Percentiles rank a stretch among this genome's conserved stretches.
Evolutionary conservation across 2,797 vertebrate genomes (phyloP).

Genomic region (Dendrocincla tyrannina): DNA sequence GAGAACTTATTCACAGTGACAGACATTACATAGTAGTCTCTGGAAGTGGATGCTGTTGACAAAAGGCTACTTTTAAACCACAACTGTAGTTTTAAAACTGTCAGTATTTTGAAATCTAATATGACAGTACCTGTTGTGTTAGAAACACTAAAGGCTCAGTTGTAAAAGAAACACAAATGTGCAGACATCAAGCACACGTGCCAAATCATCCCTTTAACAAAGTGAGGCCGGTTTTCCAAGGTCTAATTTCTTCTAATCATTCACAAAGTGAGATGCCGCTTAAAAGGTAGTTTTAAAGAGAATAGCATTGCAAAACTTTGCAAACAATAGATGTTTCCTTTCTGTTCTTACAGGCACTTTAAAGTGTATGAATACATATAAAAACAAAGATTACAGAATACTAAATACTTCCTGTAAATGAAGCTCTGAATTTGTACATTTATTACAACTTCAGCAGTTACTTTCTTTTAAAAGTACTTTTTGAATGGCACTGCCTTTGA

Average conservation of each 20-base stretch:
- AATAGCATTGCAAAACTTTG: neutral
- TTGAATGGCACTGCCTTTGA: neutral
- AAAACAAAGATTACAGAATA: neutral
- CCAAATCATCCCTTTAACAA: neutral
- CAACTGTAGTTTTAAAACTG: neutral
- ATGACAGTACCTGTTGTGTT: neutral
- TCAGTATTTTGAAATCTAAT: neutral
- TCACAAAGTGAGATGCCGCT: neutral
- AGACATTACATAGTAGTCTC: neutral
- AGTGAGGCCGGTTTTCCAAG: neutral
- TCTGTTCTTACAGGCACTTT: neutral
- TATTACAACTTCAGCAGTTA: neutral
- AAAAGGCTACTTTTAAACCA: neutral
- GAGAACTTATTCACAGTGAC: neutral
- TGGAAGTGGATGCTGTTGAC: neutral
- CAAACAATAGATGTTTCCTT: neutral
- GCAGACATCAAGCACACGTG: neutral
- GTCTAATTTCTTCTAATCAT: neutral
- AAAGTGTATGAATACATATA: neutral
- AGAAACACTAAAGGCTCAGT: neutral
- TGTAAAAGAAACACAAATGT: neutral
- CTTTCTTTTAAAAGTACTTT: neutral
- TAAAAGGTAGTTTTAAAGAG: neutral
- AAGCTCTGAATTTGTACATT: neutral
- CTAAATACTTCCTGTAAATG: neutral